A percentile compares a stretch with the other conserved stretches of the same genome.
These are phyloP conservation scores for Archocentrus centrarchus DNA, from an alignment of 2,113 vertebrate species.

Conservation along the genomic window DNA sequence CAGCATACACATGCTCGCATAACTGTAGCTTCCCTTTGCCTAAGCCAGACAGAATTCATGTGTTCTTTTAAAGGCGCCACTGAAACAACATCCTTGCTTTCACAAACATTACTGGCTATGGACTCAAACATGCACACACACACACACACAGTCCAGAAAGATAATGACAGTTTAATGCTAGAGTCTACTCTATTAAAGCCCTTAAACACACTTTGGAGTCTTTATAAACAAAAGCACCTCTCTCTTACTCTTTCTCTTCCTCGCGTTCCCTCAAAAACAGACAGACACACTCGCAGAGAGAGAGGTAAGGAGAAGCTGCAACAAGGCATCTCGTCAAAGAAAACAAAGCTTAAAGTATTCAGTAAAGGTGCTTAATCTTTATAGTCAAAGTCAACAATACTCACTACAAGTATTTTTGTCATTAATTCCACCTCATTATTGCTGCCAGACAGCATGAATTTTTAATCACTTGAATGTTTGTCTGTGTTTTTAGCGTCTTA, in stretches of 20 bases:
- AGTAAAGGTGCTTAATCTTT: constrained; percentile 26
- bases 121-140: neutral
- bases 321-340: constrained; percentile 32
- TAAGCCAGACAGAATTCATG: constrained; percentile 41
- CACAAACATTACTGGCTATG: constrained; percentile 29
- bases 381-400: neutral
- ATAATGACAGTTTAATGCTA: constrained; percentile 56
- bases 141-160: constrained; percentile 15
- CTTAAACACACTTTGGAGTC: constrained; percentile 60
- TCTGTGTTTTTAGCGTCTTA: constrained; percentile 2
- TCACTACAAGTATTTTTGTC: neutral
- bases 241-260: constrained; percentile 17
- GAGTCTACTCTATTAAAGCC: constrained; percentile 55
- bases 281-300: neutral
- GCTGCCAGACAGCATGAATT: neutral
- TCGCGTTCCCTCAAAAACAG: neutral
- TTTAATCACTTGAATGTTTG: neutral
- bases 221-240: constrained; percentile 63
- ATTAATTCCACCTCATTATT: neutral
- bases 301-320: constrained; percentile 34
- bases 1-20: neutral
- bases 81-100: constrained; percentile 57
- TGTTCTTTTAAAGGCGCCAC: constrained; percentile 58
- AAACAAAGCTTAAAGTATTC: constrained; percentile 68
- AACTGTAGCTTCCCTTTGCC: constrained; percentile 19